Conservation (phyloP, 2,113 vertebrate species). For the Grammomys surdaster region DNA sequence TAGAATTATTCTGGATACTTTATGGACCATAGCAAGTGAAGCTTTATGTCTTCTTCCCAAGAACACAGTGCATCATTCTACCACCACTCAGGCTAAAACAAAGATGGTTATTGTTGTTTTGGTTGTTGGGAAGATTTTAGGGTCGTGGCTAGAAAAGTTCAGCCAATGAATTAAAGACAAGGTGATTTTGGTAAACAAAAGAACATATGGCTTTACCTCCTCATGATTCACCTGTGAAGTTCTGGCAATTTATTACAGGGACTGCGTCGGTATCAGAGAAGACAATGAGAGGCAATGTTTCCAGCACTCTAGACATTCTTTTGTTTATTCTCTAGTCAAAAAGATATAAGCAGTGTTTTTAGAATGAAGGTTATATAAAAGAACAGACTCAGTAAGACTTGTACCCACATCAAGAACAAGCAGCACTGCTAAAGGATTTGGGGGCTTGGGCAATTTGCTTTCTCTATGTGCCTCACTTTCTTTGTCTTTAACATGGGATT, state of each 20-base stretch:
- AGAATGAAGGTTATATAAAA: neutral
- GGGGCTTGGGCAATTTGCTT: neutral
- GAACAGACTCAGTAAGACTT: neutral
- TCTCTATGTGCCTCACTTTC: neutral
- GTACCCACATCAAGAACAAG: neutral
- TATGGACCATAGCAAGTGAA: conserved; percentile 80
- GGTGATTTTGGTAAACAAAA: neutral
- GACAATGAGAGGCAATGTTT: neutral
- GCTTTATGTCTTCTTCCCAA: conserved; percentile 71
- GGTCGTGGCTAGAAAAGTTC: conserved; percentile 25
- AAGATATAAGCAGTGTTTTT: neutral
- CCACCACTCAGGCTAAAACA: conserved; percentile 22
- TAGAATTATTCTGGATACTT: conserved; percentile 84
- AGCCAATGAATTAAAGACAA: neutral
- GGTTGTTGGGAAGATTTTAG: neutral
- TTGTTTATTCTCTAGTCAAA: conserved; percentile 15
- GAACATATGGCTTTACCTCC: neutral
- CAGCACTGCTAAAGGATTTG: neutral
- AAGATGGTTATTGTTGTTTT: conserved; percentile 30
- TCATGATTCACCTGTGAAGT: neutral
- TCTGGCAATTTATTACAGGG: neutral
- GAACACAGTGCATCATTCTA: conserved; percentile 47
- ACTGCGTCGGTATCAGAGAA: neutral
- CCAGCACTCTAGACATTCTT: neutral
- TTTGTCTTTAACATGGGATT: neutral